Evolutionary conservation across 2,888 invertebrate genomes (phyloP).

Genomic region (Polia nebulosa): DNA sequence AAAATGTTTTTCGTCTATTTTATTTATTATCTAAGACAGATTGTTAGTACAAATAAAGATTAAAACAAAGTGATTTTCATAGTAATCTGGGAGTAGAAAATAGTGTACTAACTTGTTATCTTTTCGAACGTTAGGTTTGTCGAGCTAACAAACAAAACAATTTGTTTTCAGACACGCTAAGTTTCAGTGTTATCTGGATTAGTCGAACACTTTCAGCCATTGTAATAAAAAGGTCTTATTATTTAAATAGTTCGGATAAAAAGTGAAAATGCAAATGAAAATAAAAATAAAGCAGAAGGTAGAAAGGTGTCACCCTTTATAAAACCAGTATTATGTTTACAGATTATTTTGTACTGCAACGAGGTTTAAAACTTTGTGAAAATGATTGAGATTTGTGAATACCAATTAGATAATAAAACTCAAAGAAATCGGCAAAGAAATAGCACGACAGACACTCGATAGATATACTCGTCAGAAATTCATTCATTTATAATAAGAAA

Average conservation of each 20-base stretch:
- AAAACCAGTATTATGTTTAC: too few species aligned
- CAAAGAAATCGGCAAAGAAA: too few species aligned
- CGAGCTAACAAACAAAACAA: constrained; percentile 40
- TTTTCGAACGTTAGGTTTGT: constrained; percentile 40
- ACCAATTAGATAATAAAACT: too few species aligned
- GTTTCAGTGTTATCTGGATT: constrained; percentile 25
- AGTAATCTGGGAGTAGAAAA: constrained; percentile 35
- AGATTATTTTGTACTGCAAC: too few species aligned
- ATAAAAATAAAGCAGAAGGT: too few species aligned
- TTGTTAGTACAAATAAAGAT: constrained; percentile 41
- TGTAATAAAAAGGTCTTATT: constrained; percentile 27
- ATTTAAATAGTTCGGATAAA: constrained; percentile 1
- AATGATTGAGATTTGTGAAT: too few species aligned
- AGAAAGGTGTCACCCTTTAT: too few species aligned
- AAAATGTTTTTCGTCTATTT: constrained; percentile 21
- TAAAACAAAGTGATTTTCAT: constrained; percentile 29
- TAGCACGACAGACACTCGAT: too few species aligned
- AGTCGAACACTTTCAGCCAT: not conserved
- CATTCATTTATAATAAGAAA: too few species aligned
- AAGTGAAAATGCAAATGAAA: not conserved
- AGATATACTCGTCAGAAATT: too few species aligned
- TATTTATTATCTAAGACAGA: constrained; percentile 28
- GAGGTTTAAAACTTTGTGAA: too few species aligned
- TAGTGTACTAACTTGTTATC: constrained; percentile 44
- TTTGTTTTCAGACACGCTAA: constrained; percentile 55